A percentile compares a stretch with the other conserved stretches of the same genome.
These are phyloP conservation scores for Lemur catta DNA, from an alignment of 2,797 vertebrate genomes.

Conservation along the genomic window DNA sequence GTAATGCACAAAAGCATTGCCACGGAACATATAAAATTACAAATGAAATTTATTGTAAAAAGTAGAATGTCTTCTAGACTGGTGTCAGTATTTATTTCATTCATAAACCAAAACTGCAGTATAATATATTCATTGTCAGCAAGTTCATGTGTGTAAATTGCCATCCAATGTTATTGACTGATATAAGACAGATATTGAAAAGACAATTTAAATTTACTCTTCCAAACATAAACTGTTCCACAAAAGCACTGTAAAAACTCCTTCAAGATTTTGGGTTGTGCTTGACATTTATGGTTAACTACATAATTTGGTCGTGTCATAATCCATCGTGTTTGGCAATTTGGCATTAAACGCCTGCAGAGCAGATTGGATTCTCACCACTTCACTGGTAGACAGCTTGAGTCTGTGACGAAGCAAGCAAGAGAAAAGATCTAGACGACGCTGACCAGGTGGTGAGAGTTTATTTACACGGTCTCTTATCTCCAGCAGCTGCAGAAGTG, in stretches of 20 bases:
- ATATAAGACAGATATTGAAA: conserved; percentile 90
- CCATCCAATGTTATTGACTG: conserved; percentile 86
- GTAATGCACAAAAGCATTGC: conserved; percentile 89
- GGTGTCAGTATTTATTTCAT: conserved; percentile 90
- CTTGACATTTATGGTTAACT: conserved; percentile 92
- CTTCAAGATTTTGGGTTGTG: conserved; percentile 86
- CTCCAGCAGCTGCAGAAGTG: conserved; percentile 95
- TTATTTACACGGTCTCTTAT: conserved; percentile 96
- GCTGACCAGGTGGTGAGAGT: conserved; percentile 94
- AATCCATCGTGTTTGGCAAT: conserved; percentile 95
- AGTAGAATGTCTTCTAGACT: conserved; percentile 89
- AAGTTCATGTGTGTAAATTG: conserved; percentile 87
- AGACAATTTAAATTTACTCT: conserved; percentile 89
- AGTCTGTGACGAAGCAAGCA: conserved; percentile 96
- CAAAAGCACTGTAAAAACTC: conserved; percentile 90
- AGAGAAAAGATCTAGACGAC: conserved; percentile 94
- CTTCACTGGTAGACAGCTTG: conserved; percentile 95
- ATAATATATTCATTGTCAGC: conserved; percentile 88
- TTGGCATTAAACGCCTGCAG: conserved; percentile 94
- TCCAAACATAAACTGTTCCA: conserved; percentile 89
- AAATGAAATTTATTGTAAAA: conserved; percentile 91
- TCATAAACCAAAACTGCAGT: conserved; percentile 87
- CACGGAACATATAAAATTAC: conserved; percentile 90
- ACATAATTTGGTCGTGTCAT: conserved; percentile 97
- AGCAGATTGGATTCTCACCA: conserved; percentile 94